Conservation (phyloP, 2,888 invertebrate species). For the Lasioglossum morio region DNA sequence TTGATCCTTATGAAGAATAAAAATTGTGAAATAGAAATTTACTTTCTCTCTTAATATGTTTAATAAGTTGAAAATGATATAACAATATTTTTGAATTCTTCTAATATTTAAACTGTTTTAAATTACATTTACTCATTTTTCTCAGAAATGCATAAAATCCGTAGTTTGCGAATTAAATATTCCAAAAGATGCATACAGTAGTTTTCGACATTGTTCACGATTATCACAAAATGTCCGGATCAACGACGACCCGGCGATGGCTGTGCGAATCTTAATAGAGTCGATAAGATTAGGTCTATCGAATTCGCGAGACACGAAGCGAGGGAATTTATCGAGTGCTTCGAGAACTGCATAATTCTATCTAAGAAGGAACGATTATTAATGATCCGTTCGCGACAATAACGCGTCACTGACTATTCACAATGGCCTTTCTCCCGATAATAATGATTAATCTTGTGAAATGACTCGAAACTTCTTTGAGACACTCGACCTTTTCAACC, state of each 20-base stretch:
- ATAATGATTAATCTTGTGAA: slow-evolving; percentile 65
- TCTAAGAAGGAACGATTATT: slow-evolving; percentile 55
- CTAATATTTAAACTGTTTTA: too few species aligned
- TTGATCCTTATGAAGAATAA: neutral
- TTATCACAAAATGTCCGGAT: neutral
- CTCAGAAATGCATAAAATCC: too few species aligned
- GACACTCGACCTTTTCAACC: slow-evolving; percentile 26
- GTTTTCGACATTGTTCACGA: neutral
- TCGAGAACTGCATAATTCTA: slow-evolving; percentile 21
- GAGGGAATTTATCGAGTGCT: neutral
- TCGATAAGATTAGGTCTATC: neutral
- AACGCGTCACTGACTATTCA: slow-evolving; percentile 50
- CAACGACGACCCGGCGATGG: neutral
- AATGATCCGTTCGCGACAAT: slow-evolving; percentile 58
- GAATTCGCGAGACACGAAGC: neutral
- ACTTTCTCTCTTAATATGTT: too few species aligned
- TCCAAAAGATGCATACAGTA: neutral
- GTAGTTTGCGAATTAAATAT: too few species aligned
- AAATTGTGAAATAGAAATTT: neutral
- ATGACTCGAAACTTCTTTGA: slow-evolving; percentile 52
- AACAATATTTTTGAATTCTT: too few species aligned
- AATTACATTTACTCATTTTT: too few species aligned
- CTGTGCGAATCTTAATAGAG: neutral
- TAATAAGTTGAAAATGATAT: too few species aligned
- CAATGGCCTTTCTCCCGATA: slow-evolving; percentile 52